A percentile compares a stretch with the other conserved stretches of the same genome.
phyloP scores from a whole-genome alignment of 2,888 invertebrate species.

The Athalia rosae region DNA sequence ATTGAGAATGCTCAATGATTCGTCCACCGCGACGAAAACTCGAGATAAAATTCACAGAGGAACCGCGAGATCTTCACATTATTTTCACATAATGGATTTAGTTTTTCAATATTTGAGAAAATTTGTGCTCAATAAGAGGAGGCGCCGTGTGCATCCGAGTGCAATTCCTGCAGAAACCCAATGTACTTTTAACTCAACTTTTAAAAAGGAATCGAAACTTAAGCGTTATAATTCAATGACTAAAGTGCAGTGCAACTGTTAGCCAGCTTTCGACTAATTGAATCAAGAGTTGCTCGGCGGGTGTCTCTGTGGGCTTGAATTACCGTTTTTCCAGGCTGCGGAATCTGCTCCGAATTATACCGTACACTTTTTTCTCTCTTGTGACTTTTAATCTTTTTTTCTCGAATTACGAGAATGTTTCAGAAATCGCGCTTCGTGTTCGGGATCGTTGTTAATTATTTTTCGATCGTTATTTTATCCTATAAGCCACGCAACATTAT shows the following conservation, averaged over 20 bases:
- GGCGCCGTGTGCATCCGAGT: slow-evolving; percentile 32
- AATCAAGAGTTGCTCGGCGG: slow-evolving; percentile 1
- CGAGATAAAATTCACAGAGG: too few species aligned
- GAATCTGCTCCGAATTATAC: neutral
- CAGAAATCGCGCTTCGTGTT: too few species aligned
- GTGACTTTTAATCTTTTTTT: too few species aligned
- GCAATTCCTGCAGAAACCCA: neutral
- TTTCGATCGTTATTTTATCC: too few species aligned
- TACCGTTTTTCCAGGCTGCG: neutral
- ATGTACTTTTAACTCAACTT: neutral
- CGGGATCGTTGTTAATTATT: too few species aligned
- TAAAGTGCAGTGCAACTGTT: slow-evolving; percentile 13
- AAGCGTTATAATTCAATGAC: slow-evolving; percentile 16
- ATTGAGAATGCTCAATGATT: too few species aligned
- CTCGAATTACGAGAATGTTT: too few species aligned
- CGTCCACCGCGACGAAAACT: too few species aligned
- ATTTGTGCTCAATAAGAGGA: neutral
- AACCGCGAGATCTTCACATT: neutral
- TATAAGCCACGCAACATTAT: too few species aligned
- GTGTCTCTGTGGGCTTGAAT: slow-evolving; percentile 8
- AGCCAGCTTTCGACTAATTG: neutral
- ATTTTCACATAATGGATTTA: slow-evolving; percentile 1
- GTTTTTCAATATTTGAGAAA: slow-evolving; percentile 20
- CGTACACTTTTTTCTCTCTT: neutral
- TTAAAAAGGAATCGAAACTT: slow-evolving; percentile 14